These are phyloP conservation scores for Garra rufa DNA, from an alignment of 2,113 vertebrate species.

Conservation along the genomic window DNA sequence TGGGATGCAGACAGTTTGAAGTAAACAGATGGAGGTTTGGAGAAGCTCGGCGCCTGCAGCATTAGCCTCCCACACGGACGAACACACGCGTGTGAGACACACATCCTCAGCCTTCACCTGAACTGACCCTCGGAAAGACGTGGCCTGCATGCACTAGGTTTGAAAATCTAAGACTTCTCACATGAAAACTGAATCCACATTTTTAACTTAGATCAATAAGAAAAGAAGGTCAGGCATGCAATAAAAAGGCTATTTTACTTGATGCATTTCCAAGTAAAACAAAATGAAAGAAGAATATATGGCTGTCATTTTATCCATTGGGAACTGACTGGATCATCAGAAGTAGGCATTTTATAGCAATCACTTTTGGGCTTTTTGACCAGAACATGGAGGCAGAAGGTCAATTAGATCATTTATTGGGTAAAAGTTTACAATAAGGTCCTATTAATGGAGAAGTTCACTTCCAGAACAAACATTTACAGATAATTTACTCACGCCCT, in stretches of 20 bases:
- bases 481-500: no score
- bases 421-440: neutral
- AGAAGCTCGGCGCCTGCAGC: constrained; percentile 75
- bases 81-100: constrained; percentile 43
- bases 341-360: neutral
- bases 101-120: constrained; percentile 2
- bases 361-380: neutral
- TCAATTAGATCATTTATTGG: neutral
- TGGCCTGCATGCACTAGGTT: neutral
- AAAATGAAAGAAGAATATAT: neutral
- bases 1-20: constrained; percentile 68
- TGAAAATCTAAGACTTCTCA: neutral
- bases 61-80: constrained; percentile 51
- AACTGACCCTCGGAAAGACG: neutral
- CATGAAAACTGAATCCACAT: neutral
- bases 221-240: neutral
- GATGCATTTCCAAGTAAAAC: neutral
- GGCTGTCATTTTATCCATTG: neutral
- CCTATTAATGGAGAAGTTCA: no score
- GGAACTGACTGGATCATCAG: neutral
- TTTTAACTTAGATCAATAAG: neutral
- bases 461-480: no score
- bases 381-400: neutral
- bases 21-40: constrained; percentile 77
- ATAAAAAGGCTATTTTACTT: neutral